phyloP scores from a whole-genome alignment of 2,113 vertebrate genomes.

The Todiramphus saurophagus region DNA sequence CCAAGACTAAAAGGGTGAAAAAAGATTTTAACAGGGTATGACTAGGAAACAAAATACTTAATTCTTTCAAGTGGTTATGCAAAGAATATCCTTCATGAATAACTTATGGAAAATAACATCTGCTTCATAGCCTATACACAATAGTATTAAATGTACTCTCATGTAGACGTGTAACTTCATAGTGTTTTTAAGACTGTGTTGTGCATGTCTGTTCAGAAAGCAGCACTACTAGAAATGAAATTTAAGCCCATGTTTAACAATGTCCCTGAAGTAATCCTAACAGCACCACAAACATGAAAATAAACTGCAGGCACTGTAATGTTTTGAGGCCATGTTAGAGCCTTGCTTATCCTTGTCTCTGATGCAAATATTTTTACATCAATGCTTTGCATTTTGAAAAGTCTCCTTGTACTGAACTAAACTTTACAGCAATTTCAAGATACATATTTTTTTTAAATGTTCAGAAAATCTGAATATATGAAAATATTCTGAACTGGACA shows the following conservation, averaged over 20 bases:
- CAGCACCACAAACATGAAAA: not conserved
- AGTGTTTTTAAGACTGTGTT: not conserved
- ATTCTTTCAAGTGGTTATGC: slow-evolving; percentile 1
- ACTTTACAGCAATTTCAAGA: not conserved
- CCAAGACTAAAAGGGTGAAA: not conserved
- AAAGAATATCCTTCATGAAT: not conserved
- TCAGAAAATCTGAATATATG: not conserved
- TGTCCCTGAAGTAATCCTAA: not conserved
- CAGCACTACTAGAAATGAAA: not conserved
- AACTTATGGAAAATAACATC: slow-evolving; percentile 15
- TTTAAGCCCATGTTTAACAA: not conserved
- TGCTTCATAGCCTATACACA: not conserved
- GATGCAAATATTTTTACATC: not conserved
- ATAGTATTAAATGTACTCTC: not conserved
- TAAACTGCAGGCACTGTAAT: not conserved
- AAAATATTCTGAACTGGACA: not conserved
- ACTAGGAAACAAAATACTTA: slow-evolving; percentile 3
- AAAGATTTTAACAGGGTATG: not conserved
- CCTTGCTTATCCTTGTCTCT: not conserved
- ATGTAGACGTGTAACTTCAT: not conserved
- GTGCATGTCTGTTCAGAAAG: not conserved
- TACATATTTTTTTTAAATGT: not conserved
- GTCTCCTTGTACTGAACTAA: not conserved
- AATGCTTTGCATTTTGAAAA: not conserved
- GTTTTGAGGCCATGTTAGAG: not conserved